These are phyloP conservation scores for Xenus cinereus DNA, from an alignment of 2,113 vertebrate species.

Conservation along the genomic window DNA sequence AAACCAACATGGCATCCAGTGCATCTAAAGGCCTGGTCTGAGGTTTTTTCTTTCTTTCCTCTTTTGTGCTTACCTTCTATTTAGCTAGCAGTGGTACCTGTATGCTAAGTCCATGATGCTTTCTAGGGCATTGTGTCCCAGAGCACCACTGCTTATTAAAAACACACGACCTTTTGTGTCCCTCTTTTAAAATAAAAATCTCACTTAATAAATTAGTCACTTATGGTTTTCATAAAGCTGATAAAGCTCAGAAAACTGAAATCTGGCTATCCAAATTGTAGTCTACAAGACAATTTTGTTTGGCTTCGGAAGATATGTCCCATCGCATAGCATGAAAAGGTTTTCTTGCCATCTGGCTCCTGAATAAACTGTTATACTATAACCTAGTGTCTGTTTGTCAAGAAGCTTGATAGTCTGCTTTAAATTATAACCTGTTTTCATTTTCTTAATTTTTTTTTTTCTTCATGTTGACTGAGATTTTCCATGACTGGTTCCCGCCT, in stretches of 20 bases:
- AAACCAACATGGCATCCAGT: background rate
- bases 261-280: background rate
- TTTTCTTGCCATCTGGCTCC: constrained; percentile 1
- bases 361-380: background rate
- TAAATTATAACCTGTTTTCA: constrained; percentile 29
- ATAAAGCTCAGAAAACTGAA: background rate
- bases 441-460: background rate
- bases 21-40: background rate
- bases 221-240: background rate
- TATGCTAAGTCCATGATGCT: background rate
- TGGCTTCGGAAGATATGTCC: background rate
- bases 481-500: background rate
- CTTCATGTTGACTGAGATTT: background rate
- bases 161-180: background rate
- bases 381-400: background rate
- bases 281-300: background rate
- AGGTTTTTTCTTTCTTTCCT: background rate
- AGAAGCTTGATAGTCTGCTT: background rate
- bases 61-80: background rate
- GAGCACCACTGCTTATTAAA: background rate
- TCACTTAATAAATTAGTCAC: background rate
- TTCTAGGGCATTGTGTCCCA: background rate
- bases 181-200: background rate
- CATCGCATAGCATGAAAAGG: background rate
- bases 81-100: background rate